Evolutionary conservation across 2,113 vertebrate species (phyloP).

Genomic region (Gyps fulvus): DNA sequence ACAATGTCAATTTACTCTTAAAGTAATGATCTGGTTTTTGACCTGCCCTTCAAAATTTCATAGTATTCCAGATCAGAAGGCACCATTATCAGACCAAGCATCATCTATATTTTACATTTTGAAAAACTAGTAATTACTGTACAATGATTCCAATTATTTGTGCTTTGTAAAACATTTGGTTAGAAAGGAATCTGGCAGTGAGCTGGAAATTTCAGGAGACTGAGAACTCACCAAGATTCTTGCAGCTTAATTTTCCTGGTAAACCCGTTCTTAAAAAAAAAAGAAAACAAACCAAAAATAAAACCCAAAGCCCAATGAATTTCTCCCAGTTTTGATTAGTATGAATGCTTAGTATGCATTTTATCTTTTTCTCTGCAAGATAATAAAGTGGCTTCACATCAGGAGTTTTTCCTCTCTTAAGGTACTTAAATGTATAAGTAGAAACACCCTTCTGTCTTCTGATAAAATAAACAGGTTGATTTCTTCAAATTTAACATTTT

Average conservation of each 20-base stretch:
- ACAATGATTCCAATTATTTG: not conserved
- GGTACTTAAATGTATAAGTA: not conserved
- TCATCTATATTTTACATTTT: not conserved
- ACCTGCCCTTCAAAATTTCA: not conserved
- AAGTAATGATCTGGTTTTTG: not conserved
- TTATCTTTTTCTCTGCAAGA: not conserved
- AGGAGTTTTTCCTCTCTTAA: not conserved
- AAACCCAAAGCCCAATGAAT: rapidly evolving
- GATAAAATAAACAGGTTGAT: not conserved
- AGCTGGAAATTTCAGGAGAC: not conserved
- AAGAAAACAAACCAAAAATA: not conserved
- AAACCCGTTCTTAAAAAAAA: not conserved
- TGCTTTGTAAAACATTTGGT: not conserved
- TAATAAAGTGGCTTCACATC: not conserved
- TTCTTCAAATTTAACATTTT: not conserved
- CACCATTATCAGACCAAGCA: not conserved
- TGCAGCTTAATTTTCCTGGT: not conserved
- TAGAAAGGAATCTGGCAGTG: not conserved
- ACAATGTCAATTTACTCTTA: not conserved
- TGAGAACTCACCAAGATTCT: not conserved
- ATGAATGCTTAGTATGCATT: rapidly evolving
- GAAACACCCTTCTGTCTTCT: not conserved
- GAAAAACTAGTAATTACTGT: not conserved
- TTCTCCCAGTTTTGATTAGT: not conserved
- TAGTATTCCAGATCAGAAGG: not conserved